These are phyloP conservation scores for Prietella phreatophila DNA, from an alignment of 2,113 vertebrate genomes.

Conservation along the genomic window DNA sequence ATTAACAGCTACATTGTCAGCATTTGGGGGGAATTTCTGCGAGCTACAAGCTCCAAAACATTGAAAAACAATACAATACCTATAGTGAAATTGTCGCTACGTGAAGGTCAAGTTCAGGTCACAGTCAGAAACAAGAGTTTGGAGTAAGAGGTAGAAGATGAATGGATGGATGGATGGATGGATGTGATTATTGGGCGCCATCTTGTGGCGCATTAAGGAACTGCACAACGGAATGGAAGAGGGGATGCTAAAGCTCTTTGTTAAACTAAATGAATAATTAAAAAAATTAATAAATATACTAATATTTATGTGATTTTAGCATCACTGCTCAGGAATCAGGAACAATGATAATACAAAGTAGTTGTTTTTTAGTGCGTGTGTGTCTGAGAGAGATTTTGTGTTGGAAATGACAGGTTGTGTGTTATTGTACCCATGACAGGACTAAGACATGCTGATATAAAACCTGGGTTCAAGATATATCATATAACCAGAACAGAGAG, in stretches of 20 bases:
- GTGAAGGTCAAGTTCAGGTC: slow-evolving; percentile 67
- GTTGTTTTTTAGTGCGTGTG: too few species aligned
- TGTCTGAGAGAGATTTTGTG: too few species aligned
- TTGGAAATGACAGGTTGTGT: too few species aligned
- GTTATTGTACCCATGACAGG: too few species aligned
- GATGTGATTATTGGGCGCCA: slow-evolving; percentile 18
- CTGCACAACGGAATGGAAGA: background rate
- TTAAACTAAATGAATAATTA: background rate
- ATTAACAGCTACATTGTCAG: background rate
- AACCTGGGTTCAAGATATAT: too few species aligned
- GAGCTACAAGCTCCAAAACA: background rate
- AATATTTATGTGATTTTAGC: background rate
- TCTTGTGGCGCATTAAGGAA: background rate
- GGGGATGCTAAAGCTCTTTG: background rate
- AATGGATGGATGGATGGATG: too few species aligned
- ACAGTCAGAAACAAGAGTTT: background rate
- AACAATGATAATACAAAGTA: background rate
- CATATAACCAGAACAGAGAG: too few species aligned
- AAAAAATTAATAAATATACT: too few species aligned
- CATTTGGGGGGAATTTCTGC: background rate
- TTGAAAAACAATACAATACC: background rate
- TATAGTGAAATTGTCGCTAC: background rate
- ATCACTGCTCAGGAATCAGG: background rate
- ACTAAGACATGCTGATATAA: too few species aligned
- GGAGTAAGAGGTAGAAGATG: too few species aligned